Percentiles rank a stretch among this genome's conserved stretches.
Evolutionary conservation across 2,797 vertebrate species (phyloP).

Genomic region (Apogon talboti): DNA sequence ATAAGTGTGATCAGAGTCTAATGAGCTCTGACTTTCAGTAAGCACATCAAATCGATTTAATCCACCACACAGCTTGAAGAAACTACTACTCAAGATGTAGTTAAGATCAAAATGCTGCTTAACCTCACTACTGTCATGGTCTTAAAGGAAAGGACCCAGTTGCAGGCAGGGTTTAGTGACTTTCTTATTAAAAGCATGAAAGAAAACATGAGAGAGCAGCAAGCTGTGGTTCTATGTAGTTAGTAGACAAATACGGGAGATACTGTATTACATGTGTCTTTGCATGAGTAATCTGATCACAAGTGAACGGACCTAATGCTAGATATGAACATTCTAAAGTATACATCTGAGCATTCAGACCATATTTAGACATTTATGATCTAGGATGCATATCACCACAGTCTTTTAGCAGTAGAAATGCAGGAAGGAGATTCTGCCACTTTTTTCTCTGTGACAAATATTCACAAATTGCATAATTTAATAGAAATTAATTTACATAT

Average conservation of each 20-base stretch:
- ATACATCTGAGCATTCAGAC: too few species aligned
- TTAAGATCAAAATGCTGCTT: conserved; percentile 6
- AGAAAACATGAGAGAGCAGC: too few species aligned
- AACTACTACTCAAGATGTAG: conserved; percentile 1
- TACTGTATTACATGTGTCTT: background rate
- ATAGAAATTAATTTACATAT: too few species aligned
- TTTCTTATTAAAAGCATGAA: too few species aligned
- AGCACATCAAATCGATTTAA: conserved; percentile 21
- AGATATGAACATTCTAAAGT: background rate
- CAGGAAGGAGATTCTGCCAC: too few species aligned
- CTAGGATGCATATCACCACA: too few species aligned
- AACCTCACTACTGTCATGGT: background rate
- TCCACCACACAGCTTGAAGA: background rate
- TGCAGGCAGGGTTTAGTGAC: background rate
- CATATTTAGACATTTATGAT: too few species aligned
- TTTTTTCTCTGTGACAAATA: too few species aligned
- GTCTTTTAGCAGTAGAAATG: too few species aligned
- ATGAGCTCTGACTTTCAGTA: conserved; percentile 40
- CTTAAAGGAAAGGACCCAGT: too few species aligned
- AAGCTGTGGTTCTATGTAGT: too few species aligned
- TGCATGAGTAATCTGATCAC: background rate
- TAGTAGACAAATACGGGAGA: background rate
- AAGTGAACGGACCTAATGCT: background rate
- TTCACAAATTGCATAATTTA: too few species aligned
- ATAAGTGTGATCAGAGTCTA: conserved; percentile 26